Percentiles rank a stretch among this genome's conserved stretches.
phyloP scores from a whole-genome alignment of 2,888 invertebrate genomes.

The Portevinia maculata region DNA sequence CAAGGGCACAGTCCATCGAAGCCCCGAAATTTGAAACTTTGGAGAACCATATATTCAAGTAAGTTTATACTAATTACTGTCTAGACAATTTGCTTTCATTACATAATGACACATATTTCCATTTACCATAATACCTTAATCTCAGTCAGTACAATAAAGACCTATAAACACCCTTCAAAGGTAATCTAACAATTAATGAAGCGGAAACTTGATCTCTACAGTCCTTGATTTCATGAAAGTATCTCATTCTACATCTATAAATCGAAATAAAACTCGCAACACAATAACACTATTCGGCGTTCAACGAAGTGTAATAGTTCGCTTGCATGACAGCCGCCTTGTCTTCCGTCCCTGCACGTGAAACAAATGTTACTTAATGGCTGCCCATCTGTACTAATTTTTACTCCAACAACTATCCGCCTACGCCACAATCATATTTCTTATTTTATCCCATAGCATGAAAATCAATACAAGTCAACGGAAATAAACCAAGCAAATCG shows the following conservation, averaged over 20 bases:
- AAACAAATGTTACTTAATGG: slow-evolving; percentile 33
- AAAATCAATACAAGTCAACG: slow-evolving; percentile 63
- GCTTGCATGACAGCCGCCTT: slow-evolving; percentile 25
- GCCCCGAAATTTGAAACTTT: too few species aligned
- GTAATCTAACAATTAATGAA: slow-evolving; percentile 17
- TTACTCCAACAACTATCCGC: too few species aligned
- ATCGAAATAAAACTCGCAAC: slow-evolving; percentile 21
- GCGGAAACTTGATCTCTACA: slow-evolving; percentile 25
- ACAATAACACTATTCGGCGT: slow-evolving; percentile 23
- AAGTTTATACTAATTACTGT: too few species aligned
- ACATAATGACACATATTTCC: too few species aligned
- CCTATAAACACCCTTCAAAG: background rate
- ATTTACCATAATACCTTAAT: slow-evolving; percentile 3
- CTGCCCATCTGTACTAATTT: slow-evolving; percentile 12
- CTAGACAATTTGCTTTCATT: too few species aligned
- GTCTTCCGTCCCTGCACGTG: background rate
- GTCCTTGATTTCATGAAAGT: slow-evolving; percentile 10
- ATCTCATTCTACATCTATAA: background rate
- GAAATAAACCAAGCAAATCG: slow-evolving; percentile 41
- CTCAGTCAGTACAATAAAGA: background rate
- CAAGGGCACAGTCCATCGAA: too few species aligned
- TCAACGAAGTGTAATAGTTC: slow-evolving; percentile 1
- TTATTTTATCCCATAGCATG: slow-evolving; percentile 53
- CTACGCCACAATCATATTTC: slow-evolving; percentile 37
- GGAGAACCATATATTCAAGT: too few species aligned